Conservation (phyloP, 1,140 invertebrate genomes). For the Ceratosolen solmsi region DNA sequence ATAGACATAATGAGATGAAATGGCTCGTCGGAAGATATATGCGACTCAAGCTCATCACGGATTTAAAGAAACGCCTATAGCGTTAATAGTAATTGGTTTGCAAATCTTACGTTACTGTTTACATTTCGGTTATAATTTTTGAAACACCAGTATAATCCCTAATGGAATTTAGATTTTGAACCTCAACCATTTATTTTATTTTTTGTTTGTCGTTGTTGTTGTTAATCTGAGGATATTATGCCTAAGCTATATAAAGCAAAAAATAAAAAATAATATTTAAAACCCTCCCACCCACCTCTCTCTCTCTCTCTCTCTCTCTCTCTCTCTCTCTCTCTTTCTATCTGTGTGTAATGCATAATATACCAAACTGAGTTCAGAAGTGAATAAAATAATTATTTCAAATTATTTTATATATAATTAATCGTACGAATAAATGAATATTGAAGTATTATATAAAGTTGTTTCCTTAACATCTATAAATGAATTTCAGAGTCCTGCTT, state of each 20-base stretch:
- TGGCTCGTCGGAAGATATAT: slow-evolving; percentile 30
- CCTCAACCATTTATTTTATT: slow-evolving; percentile 34
- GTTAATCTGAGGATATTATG: slow-evolving; percentile 31
- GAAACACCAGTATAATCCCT: slow-evolving; percentile 38
- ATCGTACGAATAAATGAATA: slow-evolving; percentile 60
- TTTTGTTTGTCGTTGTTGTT: slow-evolving; percentile 40
- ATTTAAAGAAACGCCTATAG: slow-evolving; percentile 41
- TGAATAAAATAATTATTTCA: slow-evolving; percentile 49
- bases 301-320: slow-evolving; percentile 33
- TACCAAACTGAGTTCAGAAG: slow-evolving; percentile 48
- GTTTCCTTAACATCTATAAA: slow-evolving; percentile 22
- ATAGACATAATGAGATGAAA: background rate
- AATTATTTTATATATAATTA: slow-evolving; percentile 56
- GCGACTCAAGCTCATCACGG: slow-evolving; percentile 42
- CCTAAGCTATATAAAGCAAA: slow-evolving; percentile 33
- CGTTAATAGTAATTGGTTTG: slow-evolving; percentile 21
- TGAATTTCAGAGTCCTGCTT: slow-evolving; percentile 50
- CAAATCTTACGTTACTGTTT: slow-evolving; percentile 40
- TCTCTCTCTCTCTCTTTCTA: slow-evolving; percentile 21
- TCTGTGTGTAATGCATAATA: background rate
- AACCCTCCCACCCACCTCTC: background rate
- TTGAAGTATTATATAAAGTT: slow-evolving; percentile 50
- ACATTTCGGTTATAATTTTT: slow-evolving; percentile 42
- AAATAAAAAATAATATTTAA: slow-evolving; percentile 23
- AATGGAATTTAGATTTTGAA: slow-evolving; percentile 38